phyloP scores from a whole-genome alignment of 2,113 vertebrate species.

The Pomatostomus ruficeps region DNA sequence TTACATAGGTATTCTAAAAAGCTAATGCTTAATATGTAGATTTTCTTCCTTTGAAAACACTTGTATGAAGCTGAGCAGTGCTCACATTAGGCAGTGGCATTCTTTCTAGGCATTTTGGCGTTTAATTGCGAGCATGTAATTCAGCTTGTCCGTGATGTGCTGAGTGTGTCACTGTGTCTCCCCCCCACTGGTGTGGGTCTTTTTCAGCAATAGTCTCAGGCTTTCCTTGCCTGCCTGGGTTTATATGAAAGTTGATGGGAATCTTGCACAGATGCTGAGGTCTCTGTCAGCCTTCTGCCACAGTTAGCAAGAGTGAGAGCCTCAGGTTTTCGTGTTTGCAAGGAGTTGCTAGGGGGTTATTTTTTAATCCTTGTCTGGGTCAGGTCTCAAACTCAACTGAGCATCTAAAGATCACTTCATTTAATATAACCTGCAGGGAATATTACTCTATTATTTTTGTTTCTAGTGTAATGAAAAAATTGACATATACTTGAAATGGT shows the following conservation, averaged over 20 bases:
- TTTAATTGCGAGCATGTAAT: neutral
- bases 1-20: neutral
- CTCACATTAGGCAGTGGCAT: neutral
- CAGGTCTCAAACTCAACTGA: neutral
- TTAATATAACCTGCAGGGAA: neutral
- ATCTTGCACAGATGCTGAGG: neutral
- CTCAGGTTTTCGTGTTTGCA: neutral
- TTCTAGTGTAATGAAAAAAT: neutral
- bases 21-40: neutral
- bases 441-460: neutral
- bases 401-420: neutral
- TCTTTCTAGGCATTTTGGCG: neutral
- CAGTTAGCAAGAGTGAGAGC: neutral
- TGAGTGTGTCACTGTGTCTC: neutral
- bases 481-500: neutral
- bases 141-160: fast-evolving
- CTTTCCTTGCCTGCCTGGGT: neutral
- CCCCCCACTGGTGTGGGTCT: neutral
- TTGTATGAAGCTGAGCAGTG: neutral
- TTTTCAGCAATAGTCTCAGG: neutral
- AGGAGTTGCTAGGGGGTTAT: neutral
- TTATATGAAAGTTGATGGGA: neutral
- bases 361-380: neutral
- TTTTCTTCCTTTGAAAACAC: neutral
- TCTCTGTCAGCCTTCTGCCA: neutral